Conservation (phyloP, 2,888 invertebrate genomes). For the Orthosia gracilis region DNA sequence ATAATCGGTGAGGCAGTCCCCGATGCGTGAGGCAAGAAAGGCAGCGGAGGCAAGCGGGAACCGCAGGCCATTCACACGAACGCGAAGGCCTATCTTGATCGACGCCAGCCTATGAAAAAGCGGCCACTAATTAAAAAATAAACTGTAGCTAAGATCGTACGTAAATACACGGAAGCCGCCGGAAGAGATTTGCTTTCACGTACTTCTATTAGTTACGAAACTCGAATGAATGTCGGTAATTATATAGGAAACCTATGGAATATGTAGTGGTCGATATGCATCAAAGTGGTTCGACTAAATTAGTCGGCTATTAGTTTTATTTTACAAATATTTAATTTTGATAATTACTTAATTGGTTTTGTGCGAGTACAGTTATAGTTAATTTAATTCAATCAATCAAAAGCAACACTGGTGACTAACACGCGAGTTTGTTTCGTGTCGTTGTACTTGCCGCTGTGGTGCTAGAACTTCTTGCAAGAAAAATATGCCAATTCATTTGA, state of each 20-base stretch:
- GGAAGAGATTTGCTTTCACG: constrained; percentile 82
- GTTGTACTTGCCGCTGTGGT: background rate
- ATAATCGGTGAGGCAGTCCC: constrained; percentile 88
- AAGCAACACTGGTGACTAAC: background rate
- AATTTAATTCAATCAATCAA: constrained; percentile 9
- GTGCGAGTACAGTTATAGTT: constrained; percentile 19
- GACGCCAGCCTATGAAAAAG: constrained; percentile 89
- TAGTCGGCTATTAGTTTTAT: constrained; percentile 33
- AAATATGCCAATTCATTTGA: background rate
- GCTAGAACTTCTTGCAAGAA: background rate
- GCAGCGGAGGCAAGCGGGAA: constrained; percentile 83
- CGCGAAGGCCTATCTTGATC: constrained; percentile 86
- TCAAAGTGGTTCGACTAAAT: constrained; percentile 44
- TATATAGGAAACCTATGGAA: constrained; percentile 56
- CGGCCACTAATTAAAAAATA: constrained; percentile 90
- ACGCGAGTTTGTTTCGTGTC: background rate
- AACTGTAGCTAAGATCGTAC: constrained; percentile 85
- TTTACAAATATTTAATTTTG: constrained; percentile 28
- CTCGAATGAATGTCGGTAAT: constrained; percentile 58
- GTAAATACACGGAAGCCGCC: constrained; percentile 84
- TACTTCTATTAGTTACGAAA: constrained; percentile 71
- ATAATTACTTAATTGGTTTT: constrained; percentile 45
- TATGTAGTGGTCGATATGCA: constrained; percentile 31
- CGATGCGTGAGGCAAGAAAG: constrained; percentile 88
- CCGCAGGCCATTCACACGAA: constrained; percentile 90